Evolutionary conservation across 2,888 invertebrate genomes (phyloP).

Genomic region (Scaptomyza tumidula): DNA sequence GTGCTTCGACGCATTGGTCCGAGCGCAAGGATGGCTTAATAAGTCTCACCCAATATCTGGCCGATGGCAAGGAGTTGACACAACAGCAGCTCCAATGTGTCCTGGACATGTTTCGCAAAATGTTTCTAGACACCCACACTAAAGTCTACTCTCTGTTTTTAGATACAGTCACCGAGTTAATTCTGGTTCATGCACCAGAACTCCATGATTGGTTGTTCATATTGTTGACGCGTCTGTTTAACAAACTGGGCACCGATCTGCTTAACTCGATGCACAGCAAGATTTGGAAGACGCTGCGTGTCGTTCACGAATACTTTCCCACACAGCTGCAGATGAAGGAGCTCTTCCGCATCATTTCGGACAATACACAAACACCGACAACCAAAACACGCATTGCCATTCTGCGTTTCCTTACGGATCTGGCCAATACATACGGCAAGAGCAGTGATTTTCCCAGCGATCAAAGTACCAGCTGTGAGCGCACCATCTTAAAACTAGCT

Average conservation of each 20-base stretch:
- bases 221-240: conserved; percentile 92
- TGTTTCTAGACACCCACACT: conserved; percentile 98
- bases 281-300: conserved; percentile 93
- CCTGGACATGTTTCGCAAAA: conserved; percentile 97
- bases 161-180: conserved; percentile 96
- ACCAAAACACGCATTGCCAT: conserved; percentile 91
- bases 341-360: conserved; percentile 91
- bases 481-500: conserved; percentile 90
- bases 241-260: conserved; percentile 96
- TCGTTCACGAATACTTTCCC: conserved; percentile 89
- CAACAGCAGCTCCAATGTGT: conserved; percentile 89
- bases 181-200: conserved; percentile 93
- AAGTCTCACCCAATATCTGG: conserved; percentile 89
- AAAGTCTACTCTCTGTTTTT: conserved; percentile 96
- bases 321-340: conserved; percentile 88
- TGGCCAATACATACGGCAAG: conserved; percentile 88
- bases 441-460: conserved; percentile 84
- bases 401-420: conserved; percentile 89
- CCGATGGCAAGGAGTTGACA: conserved; percentile 86
- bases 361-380: conserved; percentile 96
- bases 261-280: conserved; percentile 96
- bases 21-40: conserved; percentile 97
- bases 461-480: conserved; percentile 83
- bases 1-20: conserved; percentile 96
- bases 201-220: conserved; percentile 97